Base-by-base conservation (phyloP, 1,140 invertebrate genomes). In the Telenomus remus region DNA sequence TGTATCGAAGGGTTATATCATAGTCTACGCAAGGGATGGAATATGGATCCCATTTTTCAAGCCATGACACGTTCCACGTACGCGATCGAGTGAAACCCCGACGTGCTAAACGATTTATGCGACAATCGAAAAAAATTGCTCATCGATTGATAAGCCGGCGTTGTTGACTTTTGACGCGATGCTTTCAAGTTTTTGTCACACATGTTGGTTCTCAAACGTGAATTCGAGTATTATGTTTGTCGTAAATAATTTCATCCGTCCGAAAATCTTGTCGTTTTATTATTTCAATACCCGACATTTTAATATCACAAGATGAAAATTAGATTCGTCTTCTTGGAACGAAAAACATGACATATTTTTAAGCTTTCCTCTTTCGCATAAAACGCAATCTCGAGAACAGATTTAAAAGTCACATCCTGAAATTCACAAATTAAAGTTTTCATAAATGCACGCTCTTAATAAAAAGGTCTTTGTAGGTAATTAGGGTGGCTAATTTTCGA, bases 1-100 rank as follows among this genome's bases (percentile, higher is more conserved):
- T 76, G 72, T 53, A 81, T 83, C 82, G 82, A 82, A 84, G 82
- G 82, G 80, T 84, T 84, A 79, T 81, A 80, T 66, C 66, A 42
- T 61, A 70, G 70, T 60, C 75, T 70, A 60, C 50, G 53, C 46
- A 11, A 76, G 71, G 81, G 78, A 72, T 75, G 66, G 70, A 76
- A 75, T 82, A 81, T 81, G 57, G 63, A 77, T 56, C 49, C 79
- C 75, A 81, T 85, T 85, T 85, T 81, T 81, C 79, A 83, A 72
- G 43, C 57, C 57, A 37, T 50, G 46, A 56, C 55, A 61, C 42
- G 43, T 59, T 39, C 9, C 37, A 16, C 37, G 13, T 50, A 19
- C 42, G 37, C 39, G 9, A 15, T 3, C 50, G 35, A 14, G 51
- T 48, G 63, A 69, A 59, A 59, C 53, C 43, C 43, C 44, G 14